phyloP scores from a whole-genome alignment of 2,797 vertebrate species.

The Cryptoblepharus egeriae region DNA sequence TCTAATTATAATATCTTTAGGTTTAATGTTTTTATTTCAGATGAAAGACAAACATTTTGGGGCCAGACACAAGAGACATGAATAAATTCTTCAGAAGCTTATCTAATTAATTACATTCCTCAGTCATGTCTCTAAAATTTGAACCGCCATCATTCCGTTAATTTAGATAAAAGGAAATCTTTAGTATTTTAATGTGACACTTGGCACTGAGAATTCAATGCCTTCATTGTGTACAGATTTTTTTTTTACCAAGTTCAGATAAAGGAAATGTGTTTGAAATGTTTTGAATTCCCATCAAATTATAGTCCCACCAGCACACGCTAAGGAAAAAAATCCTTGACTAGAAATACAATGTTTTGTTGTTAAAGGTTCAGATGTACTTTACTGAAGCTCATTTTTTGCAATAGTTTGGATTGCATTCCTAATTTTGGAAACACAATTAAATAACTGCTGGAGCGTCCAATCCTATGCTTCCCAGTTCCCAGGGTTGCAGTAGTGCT shows the following conservation, averaged over 20 bases:
- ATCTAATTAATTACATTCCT: conserved; percentile 89
- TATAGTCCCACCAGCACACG: neutral
- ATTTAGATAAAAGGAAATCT: conserved; percentile 85
- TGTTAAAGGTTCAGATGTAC: neutral
- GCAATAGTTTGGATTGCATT: no score
- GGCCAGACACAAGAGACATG: conserved; percentile 84
- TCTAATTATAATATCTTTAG: conserved; percentile 85
- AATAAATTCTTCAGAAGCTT: conserved; percentile 92
- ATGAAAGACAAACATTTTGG: conserved; percentile 88
- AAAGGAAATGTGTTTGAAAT: conserved; percentile 39
- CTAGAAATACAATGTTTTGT: no score
- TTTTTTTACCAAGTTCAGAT: conserved; percentile 43
- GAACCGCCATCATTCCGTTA: conserved; percentile 85
- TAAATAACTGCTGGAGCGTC: neutral
- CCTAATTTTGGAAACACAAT: neutral
- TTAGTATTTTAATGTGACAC: conserved; percentile 72
- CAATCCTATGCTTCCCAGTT: no score
- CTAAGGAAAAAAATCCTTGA: no score
- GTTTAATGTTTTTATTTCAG: conserved; percentile 82
- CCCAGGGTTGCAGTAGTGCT: no score
- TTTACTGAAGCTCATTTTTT: neutral
- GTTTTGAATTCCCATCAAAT: conserved; percentile 36
- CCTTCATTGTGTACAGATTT: conserved; percentile 57
- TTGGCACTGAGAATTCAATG: conserved; percentile 62
- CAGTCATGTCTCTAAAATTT: conserved; percentile 89